These are phyloP conservation scores for Timema podura DNA, from an alignment of 2,888 invertebrate species.

Conservation along the genomic window DNA sequence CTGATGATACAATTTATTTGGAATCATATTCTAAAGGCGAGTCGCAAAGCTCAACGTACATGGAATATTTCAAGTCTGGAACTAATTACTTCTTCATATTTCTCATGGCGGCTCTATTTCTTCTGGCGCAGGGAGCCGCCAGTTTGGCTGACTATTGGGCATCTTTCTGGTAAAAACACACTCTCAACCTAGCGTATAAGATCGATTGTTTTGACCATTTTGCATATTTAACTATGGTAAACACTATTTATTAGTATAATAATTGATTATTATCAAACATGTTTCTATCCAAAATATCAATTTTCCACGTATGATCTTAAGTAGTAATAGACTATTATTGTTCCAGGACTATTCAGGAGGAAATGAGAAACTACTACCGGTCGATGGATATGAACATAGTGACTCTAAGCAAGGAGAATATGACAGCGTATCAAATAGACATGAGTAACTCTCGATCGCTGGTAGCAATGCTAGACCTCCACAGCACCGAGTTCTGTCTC, in stretches of 20 bases:
- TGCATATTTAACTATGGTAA: too few relatives aligned
- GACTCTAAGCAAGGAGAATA: too few relatives aligned
- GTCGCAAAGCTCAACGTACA: conserved; percentile 57
- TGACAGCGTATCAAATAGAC: too few relatives aligned
- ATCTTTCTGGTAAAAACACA: conserved; percentile 61
- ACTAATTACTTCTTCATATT: conserved; percentile 54
- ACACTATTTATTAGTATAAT: too few relatives aligned
- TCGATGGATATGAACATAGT: background rate
- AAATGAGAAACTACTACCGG: conserved; percentile 35
- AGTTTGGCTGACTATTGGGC: conserved; percentile 75
- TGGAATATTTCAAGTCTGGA: conserved; percentile 66
- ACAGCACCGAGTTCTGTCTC: conserved; percentile 35
- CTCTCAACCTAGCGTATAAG: too few relatives aligned
- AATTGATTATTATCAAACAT: too few relatives aligned
- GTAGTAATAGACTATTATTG: background rate
- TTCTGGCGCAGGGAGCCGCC: conserved; percentile 64
- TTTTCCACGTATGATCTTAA: too few relatives aligned
- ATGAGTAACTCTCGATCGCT: too few relatives aligned
- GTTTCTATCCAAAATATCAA: too few relatives aligned
- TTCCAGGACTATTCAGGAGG: conserved; percentile 47
- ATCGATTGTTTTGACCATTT: too few relatives aligned
- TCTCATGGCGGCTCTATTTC: conserved; percentile 52
- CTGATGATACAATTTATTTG: conserved; percentile 53
- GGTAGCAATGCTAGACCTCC: background rate
- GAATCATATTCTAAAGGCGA: conserved; percentile 62